phyloP scores from a whole-genome alignment of 2,113 vertebrate genomes.

The Dasyornis broadbenti region DNA sequence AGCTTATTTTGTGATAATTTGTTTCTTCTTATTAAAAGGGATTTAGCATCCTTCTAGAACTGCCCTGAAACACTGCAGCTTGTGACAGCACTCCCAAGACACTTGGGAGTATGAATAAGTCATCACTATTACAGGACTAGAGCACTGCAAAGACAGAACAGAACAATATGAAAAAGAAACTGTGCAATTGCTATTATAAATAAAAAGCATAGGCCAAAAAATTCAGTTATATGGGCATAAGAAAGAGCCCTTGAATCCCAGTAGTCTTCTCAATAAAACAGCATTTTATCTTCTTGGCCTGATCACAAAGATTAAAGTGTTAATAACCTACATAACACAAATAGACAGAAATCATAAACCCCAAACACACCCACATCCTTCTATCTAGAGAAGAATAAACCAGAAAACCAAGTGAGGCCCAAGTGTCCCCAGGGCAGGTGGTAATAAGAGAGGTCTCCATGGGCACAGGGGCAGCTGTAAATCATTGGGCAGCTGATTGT shows the following conservation, averaged over 20 bases:
- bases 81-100: background rate
- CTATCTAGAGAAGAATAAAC: background rate
- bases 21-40: background rate
- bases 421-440: fast-evolving
- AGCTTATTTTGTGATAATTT: background rate
- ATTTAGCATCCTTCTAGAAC: background rate
- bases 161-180: background rate
- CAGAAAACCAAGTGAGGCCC: background rate
- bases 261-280: background rate
- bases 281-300: background rate
- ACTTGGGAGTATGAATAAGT: background rate
- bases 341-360: background rate
- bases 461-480: background rate
- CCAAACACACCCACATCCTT: fast-evolving
- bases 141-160: background rate
- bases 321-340: background rate
- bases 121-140: background rate
- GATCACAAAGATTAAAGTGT: background rate
- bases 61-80: background rate
- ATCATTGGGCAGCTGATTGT: background rate
- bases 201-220: background rate
- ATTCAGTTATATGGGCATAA: background rate
- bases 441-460: background rate
- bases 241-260: background rate
- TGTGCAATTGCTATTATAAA: background rate